Percentiles rank a stretch among this genome's conserved stretches.
These are phyloP conservation scores for Tortricodes alternella DNA, from an alignment of 2,888 invertebrate genomes.

Conservation along the genomic window DNA sequence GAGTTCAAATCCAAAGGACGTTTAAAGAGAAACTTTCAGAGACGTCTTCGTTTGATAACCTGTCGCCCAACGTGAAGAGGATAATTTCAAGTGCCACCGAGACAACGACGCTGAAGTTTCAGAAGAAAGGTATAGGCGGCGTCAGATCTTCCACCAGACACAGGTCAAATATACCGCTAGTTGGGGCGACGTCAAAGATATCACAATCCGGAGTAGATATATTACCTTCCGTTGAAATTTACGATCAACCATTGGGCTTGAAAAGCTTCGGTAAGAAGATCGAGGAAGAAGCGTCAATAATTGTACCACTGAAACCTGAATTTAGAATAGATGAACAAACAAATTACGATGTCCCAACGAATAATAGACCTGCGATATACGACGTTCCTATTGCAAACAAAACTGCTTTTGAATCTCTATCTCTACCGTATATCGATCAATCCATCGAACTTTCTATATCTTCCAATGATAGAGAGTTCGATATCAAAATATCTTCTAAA, in stretches of 20 bases:
- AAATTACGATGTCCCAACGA: constrained; percentile 74
- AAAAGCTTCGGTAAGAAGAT: constrained; percentile 52
- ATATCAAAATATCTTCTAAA: constrained; percentile 71
- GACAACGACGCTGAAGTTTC: constrained; percentile 67
- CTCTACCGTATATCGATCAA: constrained; percentile 75
- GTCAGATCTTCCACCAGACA: constrained; percentile 65
- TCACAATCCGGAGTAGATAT: constrained; percentile 77
- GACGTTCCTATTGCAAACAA: constrained; percentile 70
- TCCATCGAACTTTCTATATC: constrained; percentile 76
- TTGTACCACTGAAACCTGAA: constrained; percentile 54
- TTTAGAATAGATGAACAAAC: constrained; percentile 66
- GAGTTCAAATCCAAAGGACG: constrained; percentile 59
- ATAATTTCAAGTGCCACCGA: constrained; percentile 82
- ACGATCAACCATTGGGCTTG: constrained; percentile 63
- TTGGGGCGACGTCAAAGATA: constrained; percentile 78
- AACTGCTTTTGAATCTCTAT: constrained; percentile 73
- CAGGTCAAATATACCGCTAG: constrained; percentile 74
- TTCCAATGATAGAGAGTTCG: constrained; percentile 78
- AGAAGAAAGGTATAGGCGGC: constrained; percentile 62
- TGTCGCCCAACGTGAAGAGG: constrained; percentile 84
- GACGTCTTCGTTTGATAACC: constrained; percentile 73
- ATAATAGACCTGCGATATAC: constrained; percentile 72
- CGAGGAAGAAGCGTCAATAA: constrained; percentile 52
- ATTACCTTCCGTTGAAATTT: constrained; percentile 72
- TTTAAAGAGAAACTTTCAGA: constrained; percentile 58